These are phyloP conservation scores for Aleiodes alternator DNA, from an alignment of 2,888 invertebrate genomes.

Conservation along the genomic window DNA sequence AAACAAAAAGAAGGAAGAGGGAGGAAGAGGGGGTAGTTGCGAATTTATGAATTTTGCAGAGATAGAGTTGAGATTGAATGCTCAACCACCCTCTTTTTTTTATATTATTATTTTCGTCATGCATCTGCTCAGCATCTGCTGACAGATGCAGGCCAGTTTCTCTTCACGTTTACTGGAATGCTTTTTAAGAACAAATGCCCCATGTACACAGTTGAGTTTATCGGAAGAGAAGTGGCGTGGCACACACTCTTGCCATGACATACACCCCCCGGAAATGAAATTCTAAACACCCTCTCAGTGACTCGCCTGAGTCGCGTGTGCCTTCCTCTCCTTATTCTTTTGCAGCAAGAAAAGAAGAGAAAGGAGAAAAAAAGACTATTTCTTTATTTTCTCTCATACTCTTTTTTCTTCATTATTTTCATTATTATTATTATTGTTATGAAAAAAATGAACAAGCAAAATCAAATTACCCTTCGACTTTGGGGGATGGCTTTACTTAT, in stretches of 20 bases:
- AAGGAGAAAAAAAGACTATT: slow-evolving; percentile 32
- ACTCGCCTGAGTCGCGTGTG: slow-evolving; percentile 50
- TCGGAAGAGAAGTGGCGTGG: slow-evolving; percentile 23
- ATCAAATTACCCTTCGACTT: slow-evolving; percentile 31
- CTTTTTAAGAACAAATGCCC: slow-evolving; percentile 21
- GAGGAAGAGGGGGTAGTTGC: slow-evolving; percentile 11
- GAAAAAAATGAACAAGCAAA: slow-evolving; percentile 31
- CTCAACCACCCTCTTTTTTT: slow-evolving; percentile 28
- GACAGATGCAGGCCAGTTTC: slow-evolving; percentile 65
- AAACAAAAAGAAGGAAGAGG: slow-evolving; percentile 1
- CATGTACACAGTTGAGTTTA: slow-evolving; percentile 10
- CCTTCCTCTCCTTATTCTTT: slow-evolving; percentile 30
- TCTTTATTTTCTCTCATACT: slow-evolving; percentile 18
- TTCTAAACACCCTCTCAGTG: slow-evolving; percentile 70
- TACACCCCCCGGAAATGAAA: slow-evolving; percentile 68
- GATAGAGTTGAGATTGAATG: slow-evolving; percentile 24
- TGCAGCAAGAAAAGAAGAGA: slow-evolving; percentile 3
- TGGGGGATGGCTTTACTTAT: slow-evolving; percentile 17
- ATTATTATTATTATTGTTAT: neutral
- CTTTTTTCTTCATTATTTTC: slow-evolving; percentile 29
- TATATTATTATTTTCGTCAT: slow-evolving; percentile 39
- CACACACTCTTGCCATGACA: slow-evolving; percentile 1
- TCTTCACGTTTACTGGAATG: slow-evolving; percentile 42
- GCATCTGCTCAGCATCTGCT: slow-evolving; percentile 72
- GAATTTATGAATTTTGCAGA: slow-evolving; percentile 33